phyloP scores from a whole-genome alignment of 2,797 vertebrate species.

The Nyctibius grandis region DNA sequence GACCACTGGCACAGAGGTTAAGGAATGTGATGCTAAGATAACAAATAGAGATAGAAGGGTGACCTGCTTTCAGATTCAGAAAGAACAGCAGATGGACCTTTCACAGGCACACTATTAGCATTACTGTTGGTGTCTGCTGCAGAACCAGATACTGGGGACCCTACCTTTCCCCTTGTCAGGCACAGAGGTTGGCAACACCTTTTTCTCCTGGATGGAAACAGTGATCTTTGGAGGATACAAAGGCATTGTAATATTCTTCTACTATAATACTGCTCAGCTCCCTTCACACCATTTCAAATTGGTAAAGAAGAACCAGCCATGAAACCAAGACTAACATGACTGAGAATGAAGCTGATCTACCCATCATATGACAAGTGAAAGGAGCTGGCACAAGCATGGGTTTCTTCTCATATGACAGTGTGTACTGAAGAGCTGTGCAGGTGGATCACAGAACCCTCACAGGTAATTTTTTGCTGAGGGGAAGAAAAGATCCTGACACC shows the following conservation, averaged over 20 bases:
- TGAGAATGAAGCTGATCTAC: background rate
- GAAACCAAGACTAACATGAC: background rate
- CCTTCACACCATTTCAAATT: background rate
- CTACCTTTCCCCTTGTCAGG: background rate
- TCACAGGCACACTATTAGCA: background rate
- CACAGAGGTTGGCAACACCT: background rate
- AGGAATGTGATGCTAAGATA: background rate
- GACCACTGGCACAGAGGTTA: background rate
- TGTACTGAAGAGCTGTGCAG: background rate
- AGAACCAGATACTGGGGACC: background rate
- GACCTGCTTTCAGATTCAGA: background rate
- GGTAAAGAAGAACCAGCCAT: background rate
- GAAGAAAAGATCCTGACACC: background rate
- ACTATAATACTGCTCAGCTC: background rate
- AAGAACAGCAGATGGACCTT: background rate
- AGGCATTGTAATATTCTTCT: background rate
- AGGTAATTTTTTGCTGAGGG: background rate
- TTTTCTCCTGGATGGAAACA: background rate
- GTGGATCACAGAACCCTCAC: background rate
- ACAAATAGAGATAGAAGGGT: background rate
- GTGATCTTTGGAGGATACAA: background rate
- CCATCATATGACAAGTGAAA: background rate
- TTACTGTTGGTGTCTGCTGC: background rate
- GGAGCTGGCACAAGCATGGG: background rate
- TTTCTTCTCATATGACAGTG: background rate